Conservation (phyloP, 2,888 invertebrate species). For the Isoperla grammatica region DNA sequence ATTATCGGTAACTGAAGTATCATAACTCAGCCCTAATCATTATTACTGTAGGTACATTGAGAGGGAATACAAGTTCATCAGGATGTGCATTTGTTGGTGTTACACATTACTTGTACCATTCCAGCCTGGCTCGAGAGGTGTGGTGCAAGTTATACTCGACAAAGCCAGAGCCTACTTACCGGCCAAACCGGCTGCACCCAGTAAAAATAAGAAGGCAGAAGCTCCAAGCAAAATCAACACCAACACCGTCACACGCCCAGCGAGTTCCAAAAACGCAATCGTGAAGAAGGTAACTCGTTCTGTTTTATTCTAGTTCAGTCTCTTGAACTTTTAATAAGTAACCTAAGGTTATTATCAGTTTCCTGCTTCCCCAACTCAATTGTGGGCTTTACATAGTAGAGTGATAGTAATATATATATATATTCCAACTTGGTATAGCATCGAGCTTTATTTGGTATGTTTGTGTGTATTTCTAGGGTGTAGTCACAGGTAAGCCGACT, state of each 20-base stretch:
- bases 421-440: too few relatives aligned
- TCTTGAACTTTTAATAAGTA: not conserved
- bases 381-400: too few relatives aligned
- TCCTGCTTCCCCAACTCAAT: not conserved
- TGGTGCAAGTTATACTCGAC: constrained; percentile 73
- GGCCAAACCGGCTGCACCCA: constrained; percentile 64
- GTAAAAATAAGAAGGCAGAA: constrained; percentile 44
- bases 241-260: not conserved
- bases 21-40: too few relatives aligned
- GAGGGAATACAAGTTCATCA: too few relatives aligned
- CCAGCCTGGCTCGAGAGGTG: constrained; percentile 67
- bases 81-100: too few relatives aligned
- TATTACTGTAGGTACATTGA: too few relatives aligned
- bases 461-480: too few relatives aligned
- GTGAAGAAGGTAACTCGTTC: not conserved
- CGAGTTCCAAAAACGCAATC: not conserved
- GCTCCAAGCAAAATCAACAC: not conserved
- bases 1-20: too few relatives aligned
- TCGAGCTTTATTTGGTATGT: too few relatives aligned
- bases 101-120: constrained; percentile 31
- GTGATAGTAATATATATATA: too few relatives aligned
- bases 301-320: not conserved
- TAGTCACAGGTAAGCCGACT: not conserved
- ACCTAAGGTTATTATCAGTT: not conserved
- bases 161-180: constrained; percentile 82